Conservation (phyloP, 2,888 invertebrate genomes). For the Mylabris sibirica region DNA sequence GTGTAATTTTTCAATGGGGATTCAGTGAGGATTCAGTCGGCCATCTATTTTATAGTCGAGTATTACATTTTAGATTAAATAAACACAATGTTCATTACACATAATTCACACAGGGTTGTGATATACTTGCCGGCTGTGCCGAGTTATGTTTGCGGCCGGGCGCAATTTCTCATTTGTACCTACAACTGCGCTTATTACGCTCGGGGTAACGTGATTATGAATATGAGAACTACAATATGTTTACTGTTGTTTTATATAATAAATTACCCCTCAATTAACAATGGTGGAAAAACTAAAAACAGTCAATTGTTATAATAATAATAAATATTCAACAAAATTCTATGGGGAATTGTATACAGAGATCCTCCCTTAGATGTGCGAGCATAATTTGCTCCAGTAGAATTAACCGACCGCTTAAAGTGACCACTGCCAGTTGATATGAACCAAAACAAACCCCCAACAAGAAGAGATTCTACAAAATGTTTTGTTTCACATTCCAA, state of each 20-base stretch:
- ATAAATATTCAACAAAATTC: background rate
- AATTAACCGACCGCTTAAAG: too few species aligned
- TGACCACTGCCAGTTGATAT: too few species aligned
- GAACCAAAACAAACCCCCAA: too few species aligned
- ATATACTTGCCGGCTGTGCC: slow-evolving; percentile 56
- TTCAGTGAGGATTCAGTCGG: slow-evolving; percentile 30
- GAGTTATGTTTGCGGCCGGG: slow-evolving; percentile 58
- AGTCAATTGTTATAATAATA: background rate
- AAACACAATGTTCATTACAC: slow-evolving; percentile 60
- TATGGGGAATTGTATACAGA: background rate
- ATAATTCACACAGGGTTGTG: slow-evolving; percentile 57
- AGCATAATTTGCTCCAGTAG: too few species aligned
- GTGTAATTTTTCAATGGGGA: slow-evolving; percentile 43
- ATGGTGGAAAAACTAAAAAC: background rate
- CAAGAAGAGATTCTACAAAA: too few species aligned
- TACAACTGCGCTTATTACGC: slow-evolving; percentile 60
- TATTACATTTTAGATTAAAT: slow-evolving; percentile 59
- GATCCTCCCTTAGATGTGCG: background rate
- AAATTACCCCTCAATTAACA: slow-evolving; percentile 28
- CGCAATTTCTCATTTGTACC: slow-evolving; percentile 60
- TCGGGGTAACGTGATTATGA: slow-evolving; percentile 59
- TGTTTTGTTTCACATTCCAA: too few species aligned
- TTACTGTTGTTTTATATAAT: slow-evolving; percentile 35
- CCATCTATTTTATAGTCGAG: slow-evolving; percentile 50
- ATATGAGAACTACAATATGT: slow-evolving; percentile 55